phyloP scores from a whole-genome alignment of 1,140 invertebrate species.

The Dreissena polymorpha region DNA sequence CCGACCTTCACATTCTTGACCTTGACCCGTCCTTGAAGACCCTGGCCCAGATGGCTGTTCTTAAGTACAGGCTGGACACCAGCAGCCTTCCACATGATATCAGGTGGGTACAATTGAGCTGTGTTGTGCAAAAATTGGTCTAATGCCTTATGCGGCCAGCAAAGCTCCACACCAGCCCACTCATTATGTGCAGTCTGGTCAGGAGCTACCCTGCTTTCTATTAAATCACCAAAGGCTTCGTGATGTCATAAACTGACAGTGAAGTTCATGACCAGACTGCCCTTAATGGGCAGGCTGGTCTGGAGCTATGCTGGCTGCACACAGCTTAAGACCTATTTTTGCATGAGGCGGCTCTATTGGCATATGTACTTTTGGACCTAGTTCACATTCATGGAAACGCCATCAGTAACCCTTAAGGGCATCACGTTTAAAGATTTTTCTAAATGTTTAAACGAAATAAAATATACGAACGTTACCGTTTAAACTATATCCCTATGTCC shows the following conservation, averaged over 20 bases:
- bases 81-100: conserved; percentile 84
- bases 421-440: too few relatives aligned
- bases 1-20: conserved; percentile 88
- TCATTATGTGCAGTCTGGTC: not conserved
- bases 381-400: too few relatives aligned
- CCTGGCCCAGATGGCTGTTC: conserved; percentile 84
- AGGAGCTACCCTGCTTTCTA: not conserved
- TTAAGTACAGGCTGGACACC: conserved; percentile 84
- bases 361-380: too few relatives aligned
- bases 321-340: too few relatives aligned
- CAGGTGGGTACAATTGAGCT: conserved; percentile 78
- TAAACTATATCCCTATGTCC: too few relatives aligned
- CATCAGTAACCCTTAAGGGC: too few relatives aligned
- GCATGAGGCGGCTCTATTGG: too few relatives aligned
- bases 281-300: not conserved
- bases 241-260: not conserved
- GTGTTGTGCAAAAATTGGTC: not conserved
- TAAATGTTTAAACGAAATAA: too few relatives aligned
- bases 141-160: not conserved
- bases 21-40: conserved; percentile 87
- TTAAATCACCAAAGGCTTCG: not conserved
- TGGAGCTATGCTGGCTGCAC: not conserved
- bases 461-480: too few relatives aligned
- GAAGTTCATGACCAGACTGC: not conserved
- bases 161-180: not conserved